These are phyloP conservation scores for Cydia splendana DNA, from an alignment of 1,140 invertebrate genomes.

Conservation along the genomic window DNA sequence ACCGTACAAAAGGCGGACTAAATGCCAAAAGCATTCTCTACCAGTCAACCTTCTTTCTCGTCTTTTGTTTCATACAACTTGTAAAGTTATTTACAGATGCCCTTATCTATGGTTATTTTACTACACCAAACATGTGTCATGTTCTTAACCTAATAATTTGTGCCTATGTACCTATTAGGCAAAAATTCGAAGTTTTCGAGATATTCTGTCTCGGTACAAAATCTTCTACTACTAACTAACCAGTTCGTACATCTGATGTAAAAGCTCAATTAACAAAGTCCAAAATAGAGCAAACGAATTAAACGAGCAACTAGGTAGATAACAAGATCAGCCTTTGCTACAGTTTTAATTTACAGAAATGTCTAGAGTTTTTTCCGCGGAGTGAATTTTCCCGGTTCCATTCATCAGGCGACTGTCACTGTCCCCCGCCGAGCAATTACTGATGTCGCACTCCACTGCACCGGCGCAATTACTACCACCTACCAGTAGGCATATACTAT, in stretches of 20 bases:
- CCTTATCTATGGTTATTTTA: too few species aligned
- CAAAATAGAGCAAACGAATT: slow-evolving; percentile 35
- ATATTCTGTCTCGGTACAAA: background rate
- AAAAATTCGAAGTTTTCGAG: background rate
- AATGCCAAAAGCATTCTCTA: too few species aligned
- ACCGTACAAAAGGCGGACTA: too few species aligned
- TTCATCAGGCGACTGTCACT: slow-evolving; percentile 64
- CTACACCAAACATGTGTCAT: too few species aligned
- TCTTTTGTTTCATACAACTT: too few species aligned
- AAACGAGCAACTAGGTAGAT: slow-evolving; percentile 32
- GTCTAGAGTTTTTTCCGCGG: slow-evolving; percentile 57
- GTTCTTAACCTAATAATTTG: too few species aligned
- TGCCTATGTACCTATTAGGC: too few species aligned
- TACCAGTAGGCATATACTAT: slow-evolving; percentile 20
- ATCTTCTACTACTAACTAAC: background rate
- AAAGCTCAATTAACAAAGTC: slow-evolving; percentile 25
- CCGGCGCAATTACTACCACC: slow-evolving; percentile 55
- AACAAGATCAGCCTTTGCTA: slow-evolving; percentile 48
- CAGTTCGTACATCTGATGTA: background rate
- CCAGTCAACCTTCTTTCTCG: too few species aligned
- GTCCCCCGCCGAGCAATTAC: slow-evolving; percentile 62
- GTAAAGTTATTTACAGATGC: too few species aligned
- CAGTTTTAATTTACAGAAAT: slow-evolving; percentile 62
- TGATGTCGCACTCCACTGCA: slow-evolving; percentile 62
- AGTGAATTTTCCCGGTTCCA: slow-evolving; percentile 59